phyloP scores from a whole-genome alignment of 2,888 invertebrate species.

The Vesta saturnalis region DNA sequence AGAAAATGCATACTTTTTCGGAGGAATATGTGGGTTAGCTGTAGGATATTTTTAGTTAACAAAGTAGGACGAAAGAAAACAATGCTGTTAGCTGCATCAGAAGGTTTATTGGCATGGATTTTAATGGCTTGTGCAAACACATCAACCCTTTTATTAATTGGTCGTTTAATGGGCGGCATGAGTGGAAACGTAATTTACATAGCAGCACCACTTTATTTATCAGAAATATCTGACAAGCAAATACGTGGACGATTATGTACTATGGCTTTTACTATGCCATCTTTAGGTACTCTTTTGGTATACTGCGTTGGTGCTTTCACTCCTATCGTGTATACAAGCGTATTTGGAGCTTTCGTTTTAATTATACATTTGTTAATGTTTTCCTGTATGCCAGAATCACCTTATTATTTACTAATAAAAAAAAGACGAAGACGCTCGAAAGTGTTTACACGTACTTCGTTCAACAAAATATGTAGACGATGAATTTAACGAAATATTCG shows the following conservation, averaged over 20 bases:
- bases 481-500: conserved; percentile 55
- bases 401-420: conserved; percentile 55
- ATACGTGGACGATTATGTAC: conserved; percentile 56
- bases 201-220: conserved; percentile 54
- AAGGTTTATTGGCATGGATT: conserved; percentile 55
- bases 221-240: conserved; percentile 59
- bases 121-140: conserved; percentile 54
- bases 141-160: conserved; percentile 53
- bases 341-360: conserved; percentile 52
- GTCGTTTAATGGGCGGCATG: conserved; percentile 57
- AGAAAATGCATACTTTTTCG: conserved; percentile 50
- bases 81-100: conserved; percentile 52
- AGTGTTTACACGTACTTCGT: conserved; percentile 51
- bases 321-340: conserved; percentile 52
- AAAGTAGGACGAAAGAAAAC: conserved; percentile 55
- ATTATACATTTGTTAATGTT: conserved; percentile 52
- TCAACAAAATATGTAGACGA: conserved; percentile 48
- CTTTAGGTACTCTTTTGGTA: conserved; percentile 56
- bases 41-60: conserved; percentile 54
- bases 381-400: conserved; percentile 59
- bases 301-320: conserved; percentile 57
- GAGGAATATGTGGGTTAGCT: conserved; percentile 53
- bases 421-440: conserved; percentile 52
- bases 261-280: conserved; percentile 56
- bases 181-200: conserved; percentile 59